Evolutionary conservation across 2,888 invertebrate genomes (phyloP).

Genomic region (Pteria penguin): DNA sequence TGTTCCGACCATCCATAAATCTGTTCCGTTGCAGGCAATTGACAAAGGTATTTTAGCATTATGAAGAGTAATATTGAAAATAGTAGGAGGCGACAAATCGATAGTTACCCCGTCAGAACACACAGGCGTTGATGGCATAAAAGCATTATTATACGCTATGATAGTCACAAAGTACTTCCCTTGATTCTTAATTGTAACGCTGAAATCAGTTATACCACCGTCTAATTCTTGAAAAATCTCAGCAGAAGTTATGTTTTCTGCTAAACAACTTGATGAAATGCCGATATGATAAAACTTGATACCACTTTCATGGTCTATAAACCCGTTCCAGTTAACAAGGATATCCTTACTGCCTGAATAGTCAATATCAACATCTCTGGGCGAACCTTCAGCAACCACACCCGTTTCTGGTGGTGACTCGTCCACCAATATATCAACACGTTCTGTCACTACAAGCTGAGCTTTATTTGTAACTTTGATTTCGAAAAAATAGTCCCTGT

Average conservation of each 20-base stretch:
- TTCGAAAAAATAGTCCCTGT: conserved; percentile 58
- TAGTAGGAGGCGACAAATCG: conserved; percentile 44
- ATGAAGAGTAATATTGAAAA: conserved; percentile 43
- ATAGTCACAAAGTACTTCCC: conserved; percentile 58
- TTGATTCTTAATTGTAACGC: not conserved
- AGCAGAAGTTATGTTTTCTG: not conserved
- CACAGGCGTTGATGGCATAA: conserved; percentile 55
- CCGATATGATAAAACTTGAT: conserved; percentile 18
- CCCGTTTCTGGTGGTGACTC: conserved; percentile 60
- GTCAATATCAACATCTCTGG: conserved; percentile 9
- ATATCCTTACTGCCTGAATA: conserved; percentile 3
- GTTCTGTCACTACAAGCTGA: conserved; percentile 44
- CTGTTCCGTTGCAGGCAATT: conserved; percentile 30
- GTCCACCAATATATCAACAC: conserved; percentile 59
- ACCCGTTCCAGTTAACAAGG: conserved; percentile 18
- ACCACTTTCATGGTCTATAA: conserved; percentile 37
- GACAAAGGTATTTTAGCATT: conserved; percentile 33
- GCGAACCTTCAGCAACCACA: conserved; percentile 48
- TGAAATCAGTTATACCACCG: not conserved
- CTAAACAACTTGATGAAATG: not conserved
- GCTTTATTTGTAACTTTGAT: conserved; percentile 60
- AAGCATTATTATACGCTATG: conserved; percentile 65
- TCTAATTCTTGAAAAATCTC: not conserved
- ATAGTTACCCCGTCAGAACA: conserved; percentile 65
- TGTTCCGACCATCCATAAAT: conserved; percentile 34